Evolutionary conservation across 2,888 invertebrate species (phyloP), one percentile per base, ranked within the genome.

Genomic region (Lasioglossum pauxillum): DNA sequence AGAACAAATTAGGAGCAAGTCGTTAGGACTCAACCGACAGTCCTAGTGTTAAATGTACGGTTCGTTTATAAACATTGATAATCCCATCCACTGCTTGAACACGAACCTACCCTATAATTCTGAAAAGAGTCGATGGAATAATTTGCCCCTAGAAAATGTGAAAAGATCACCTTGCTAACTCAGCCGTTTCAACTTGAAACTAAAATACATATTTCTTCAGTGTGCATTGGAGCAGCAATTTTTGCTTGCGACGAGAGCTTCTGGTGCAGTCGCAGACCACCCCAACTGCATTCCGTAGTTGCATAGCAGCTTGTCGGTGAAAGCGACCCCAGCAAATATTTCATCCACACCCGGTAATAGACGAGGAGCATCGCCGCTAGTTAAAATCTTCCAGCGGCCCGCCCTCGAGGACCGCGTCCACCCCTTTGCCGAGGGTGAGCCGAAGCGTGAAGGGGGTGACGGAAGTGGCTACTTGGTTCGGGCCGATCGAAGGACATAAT

Each of bases 401-500:
- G 14, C 49, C 8, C 14, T 49, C 23, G 23, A 80, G 41, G 71
- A 35, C 67, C 12, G 31, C 23, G 4, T 64, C 77, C 57, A 8
- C 16, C 14, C 57, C 1, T 71, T n/a, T 14, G 3, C 23, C n/a
- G n/a, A 16, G 16, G 16, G 31, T 16, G 23, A 10, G 27, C n/a
- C 35, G 46, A 8, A 19, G 38, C 76, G 19, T 5, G 44, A 73
- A 57, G 75, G 57, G 49, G 69, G 35, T 69, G 69, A 35, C 78
- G 35, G 23, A 75, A 84, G 67, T 73, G 49, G 71, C 76, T 72
- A 75, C 60, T 71, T 38, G 69, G 35, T 78, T 46, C 46, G 46
- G n/a, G 64, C 67, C 67, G 35, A 27, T 44, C 41, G 64, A 72
- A 73, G 72, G 78, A 72, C 72, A 49, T 74, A 76, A 79, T 84